phyloP scores from a whole-genome alignment of 2,113 vertebrate species.

The Oncorhynchus clarkii region DNA sequence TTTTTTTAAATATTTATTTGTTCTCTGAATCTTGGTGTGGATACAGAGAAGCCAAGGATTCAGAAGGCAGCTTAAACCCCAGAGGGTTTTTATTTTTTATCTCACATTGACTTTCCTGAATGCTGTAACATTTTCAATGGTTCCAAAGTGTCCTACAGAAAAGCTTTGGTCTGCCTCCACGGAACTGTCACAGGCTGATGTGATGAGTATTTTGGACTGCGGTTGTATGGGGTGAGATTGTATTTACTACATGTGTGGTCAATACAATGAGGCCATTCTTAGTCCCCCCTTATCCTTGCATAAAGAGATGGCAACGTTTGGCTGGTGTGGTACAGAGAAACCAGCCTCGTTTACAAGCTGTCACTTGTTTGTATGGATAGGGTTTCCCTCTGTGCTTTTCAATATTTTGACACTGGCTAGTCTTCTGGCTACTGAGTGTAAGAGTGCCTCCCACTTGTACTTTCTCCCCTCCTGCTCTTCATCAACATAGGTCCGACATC shows the following conservation, averaged over 20 bases:
- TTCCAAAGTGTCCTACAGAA: constrained; percentile 84
- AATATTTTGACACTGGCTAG: constrained; percentile 43
- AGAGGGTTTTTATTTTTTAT: constrained; percentile 35
- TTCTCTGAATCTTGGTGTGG: constrained; percentile 83
- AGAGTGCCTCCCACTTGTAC: constrained; percentile 73
- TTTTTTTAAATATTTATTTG: constrained; percentile 81
- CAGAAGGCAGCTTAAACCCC: constrained; percentile 82
- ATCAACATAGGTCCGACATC: constrained; percentile 41
- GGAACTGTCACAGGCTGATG: constrained; percentile 70
- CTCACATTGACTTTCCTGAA: constrained; percentile 64
- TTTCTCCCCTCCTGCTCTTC: constrained; percentile 18
- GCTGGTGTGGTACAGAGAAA: constrained; percentile 98
- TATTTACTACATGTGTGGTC: constrained; percentile 40
- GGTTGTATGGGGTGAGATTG: constrained; percentile 38
- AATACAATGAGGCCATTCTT: constrained; percentile 23
- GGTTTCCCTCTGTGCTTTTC: constrained; percentile 23
- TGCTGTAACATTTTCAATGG: constrained; percentile 76
- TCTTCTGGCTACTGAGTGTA: constrained; percentile 72
- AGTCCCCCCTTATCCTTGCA: constrained; percentile 36
- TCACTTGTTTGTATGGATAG: constrained; percentile 39
- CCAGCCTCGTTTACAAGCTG: constrained; percentile 88
- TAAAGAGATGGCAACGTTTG: constrained; percentile 71
- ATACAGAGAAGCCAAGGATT: constrained; percentile 88
- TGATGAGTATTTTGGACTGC: constrained; percentile 34
- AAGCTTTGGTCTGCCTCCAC: constrained; percentile 80